phyloP scores from a whole-genome alignment of 1,140 invertebrate species.

The Sarcophaga bullata region DNA sequence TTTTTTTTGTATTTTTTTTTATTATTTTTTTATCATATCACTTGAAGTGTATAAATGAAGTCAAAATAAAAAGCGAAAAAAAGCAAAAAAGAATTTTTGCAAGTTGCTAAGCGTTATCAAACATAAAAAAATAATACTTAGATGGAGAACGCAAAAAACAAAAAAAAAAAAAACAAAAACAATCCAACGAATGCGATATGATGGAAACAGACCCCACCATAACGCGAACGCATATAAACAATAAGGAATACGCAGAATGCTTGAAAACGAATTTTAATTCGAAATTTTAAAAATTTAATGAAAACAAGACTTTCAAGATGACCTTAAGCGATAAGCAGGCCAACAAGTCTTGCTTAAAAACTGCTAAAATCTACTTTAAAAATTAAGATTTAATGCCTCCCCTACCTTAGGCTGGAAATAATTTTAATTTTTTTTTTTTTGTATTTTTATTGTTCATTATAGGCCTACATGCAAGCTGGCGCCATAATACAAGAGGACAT shows the following conservation, averaged over 20 bases:
- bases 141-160: neutral
- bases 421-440: neutral
- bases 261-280: neutral
- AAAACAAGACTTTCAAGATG: neutral
- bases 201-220: neutral
- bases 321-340: neutral
- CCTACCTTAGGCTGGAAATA: neutral
- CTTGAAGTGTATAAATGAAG: neutral
- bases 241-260: neutral
- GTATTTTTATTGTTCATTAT: constrained; percentile 27
- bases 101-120: constrained; percentile 10
- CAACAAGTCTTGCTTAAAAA: neutral
- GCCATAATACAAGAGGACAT: constrained; percentile 96
- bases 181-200: neutral
- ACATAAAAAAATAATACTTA: neutral
- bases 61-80: neutral
- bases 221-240: neutral
- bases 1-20: neutral
- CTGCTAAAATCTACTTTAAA: neutral
- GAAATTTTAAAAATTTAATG: neutral
- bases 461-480: constrained; percentile 89
- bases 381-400: neutral
- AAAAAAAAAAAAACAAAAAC: neutral
- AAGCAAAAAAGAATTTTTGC: neutral
- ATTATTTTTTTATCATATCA: constrained; percentile 26